Evolutionary conservation across 2,888 invertebrate genomes (phyloP).

Genomic region (Resseliella maxima): DNA sequence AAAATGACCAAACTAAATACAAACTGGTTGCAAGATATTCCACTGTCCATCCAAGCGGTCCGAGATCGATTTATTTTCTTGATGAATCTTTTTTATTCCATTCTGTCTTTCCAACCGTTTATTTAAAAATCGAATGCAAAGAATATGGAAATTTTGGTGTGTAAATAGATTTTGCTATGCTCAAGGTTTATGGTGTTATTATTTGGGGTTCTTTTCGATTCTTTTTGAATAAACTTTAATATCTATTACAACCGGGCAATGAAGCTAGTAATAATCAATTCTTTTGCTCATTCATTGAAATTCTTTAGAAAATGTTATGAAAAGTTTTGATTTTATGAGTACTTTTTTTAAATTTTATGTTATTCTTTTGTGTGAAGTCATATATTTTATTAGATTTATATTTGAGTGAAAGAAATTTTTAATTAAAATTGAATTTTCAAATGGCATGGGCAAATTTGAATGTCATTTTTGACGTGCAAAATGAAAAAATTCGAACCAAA

Average conservation of each 20-base stretch:
- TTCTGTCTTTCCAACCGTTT: neutral
- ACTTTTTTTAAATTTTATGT: no score
- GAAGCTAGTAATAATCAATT: constrained; percentile 25
- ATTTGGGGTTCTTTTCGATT: neutral
- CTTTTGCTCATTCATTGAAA: neutral
- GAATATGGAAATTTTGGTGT: constrained; percentile 48
- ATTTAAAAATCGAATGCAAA: constrained; percentile 7
- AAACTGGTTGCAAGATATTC: neutral
- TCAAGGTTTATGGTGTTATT: neutral
- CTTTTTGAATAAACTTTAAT: neutral
- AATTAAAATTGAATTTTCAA: constrained; percentile 22
- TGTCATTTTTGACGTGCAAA: constrained; percentile 2
- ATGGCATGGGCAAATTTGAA: neutral
- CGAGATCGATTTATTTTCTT: constrained; percentile 42
- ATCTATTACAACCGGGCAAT: neutral
- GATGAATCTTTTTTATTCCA: constrained; percentile 31
- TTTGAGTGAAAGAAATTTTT: neutral
- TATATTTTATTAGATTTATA: neutral
- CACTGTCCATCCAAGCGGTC: neutral
- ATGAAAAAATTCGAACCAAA: neutral
- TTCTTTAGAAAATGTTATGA: neutral
- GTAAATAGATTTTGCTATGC: constrained; percentile 23
- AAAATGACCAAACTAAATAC: constrained; percentile 20
- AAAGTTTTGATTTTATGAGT: neutral
- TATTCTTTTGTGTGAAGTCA: neutral